Evolutionary conservation across 2,797 vertebrate genomes (phyloP), one percentile per base, ranked within the genome.

Genomic region (Chloroceryle inda): DNA sequence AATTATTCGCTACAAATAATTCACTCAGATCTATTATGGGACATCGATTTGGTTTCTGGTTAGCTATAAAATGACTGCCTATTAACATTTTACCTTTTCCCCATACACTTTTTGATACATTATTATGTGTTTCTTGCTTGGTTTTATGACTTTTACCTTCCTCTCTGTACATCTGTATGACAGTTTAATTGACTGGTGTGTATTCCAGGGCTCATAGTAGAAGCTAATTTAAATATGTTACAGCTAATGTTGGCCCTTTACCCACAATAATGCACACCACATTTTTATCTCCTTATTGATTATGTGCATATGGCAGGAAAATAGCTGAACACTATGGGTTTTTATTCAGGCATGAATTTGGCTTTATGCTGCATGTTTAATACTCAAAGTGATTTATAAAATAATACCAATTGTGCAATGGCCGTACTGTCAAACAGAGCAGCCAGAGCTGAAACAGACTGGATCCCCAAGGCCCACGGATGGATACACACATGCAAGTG

Each of bases 181-280:
- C 97, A 97, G 95, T 84, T 97, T 97, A 97, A 97, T 97, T 96
- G 96, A 96, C 97, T 96, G 89, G 82, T 92, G 88, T 94, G 96
- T 96, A 89, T 96, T 96, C 94, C 95, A 89, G 72, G 72, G 83
- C 94, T 86, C 13, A 0, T 89, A 83, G 89, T 95, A 85, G 94
- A 93, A 95, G 85, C 96, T 97, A 95, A 97, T 97, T 97, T 97
- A 96, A 97, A 97, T 97, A 97, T 55, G 92, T 96, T 94, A 69
- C 88, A 85, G 86, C 84, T 96, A 97, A 97, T 91, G 84, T 87
- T 89, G 71, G 91, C 86, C 95, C 89, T 97, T 97, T 94, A 96
- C 77, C 95, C 95, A 62, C 96, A 95, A 97, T 95, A 94, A 96
- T 61, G 59, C 74, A 77, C 55, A 85, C 45, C 78, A 63, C 58